Conservation (phyloP, 2,113 vertebrate species). For the Pogonocichla stellata region DNA sequence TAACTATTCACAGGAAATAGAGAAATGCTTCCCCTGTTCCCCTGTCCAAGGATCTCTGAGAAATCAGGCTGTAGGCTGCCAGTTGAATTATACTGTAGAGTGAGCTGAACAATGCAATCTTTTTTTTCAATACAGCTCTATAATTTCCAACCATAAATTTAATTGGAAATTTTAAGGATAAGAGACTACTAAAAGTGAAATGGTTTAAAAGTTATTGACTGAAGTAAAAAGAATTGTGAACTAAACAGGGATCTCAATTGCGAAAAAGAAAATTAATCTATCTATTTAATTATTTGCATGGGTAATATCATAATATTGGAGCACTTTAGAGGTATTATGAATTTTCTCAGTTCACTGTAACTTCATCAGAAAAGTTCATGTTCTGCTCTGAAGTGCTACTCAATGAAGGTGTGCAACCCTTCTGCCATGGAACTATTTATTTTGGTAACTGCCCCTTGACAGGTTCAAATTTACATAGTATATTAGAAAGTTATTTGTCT, state of each 20-base stretch:
- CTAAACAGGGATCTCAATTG: not conserved
- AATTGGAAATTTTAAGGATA: not conserved
- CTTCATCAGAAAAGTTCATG: not conserved
- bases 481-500: not conserved
- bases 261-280: not conserved
- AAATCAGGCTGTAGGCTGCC: not conserved
- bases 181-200: not conserved
- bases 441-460: not conserved
- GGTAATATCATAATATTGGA: not conserved
- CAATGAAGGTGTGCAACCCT: not conserved
- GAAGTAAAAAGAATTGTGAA: constrained; percentile 20
- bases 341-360: not conserved
- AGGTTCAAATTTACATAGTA: not conserved
- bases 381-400: not conserved
- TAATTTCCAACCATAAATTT: constrained; percentile 22
- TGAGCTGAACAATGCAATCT: not conserved
- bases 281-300: constrained; percentile 2
- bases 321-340: not conserved
- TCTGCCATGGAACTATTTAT: not conserved
- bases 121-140: not conserved
- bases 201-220: not conserved
- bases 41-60: not conserved
- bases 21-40: not conserved
- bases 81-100: not conserved
- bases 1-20: not conserved